phyloP scores from a whole-genome alignment of 2,888 invertebrate genomes.

The Candidula unifasciata region DNA sequence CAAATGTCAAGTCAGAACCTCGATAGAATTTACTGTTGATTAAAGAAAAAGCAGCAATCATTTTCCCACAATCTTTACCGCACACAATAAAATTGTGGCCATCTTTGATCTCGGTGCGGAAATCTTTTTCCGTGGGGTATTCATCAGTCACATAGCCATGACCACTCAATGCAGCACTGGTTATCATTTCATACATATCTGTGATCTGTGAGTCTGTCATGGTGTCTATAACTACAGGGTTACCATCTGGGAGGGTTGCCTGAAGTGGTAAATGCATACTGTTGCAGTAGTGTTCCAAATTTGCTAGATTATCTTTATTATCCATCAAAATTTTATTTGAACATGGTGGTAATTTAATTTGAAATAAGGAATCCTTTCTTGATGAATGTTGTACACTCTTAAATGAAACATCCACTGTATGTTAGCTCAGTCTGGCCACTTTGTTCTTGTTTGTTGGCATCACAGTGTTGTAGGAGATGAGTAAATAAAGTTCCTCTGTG shows the following conservation, averaged over 20 bases:
- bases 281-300: not conserved
- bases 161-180: conserved; percentile 55
- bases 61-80: conserved; percentile 52
- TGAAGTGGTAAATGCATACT: conserved; percentile 53
- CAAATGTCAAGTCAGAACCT: conserved; percentile 53
- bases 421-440: not conserved
- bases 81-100: conserved; percentile 52
- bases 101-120: conserved; percentile 57
- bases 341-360: not conserved
- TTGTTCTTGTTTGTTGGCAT: too few relatives aligned
- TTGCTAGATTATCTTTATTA: not conserved
- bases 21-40: conserved; percentile 61
- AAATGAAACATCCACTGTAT: not conserved
- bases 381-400: not conserved
- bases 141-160: conserved; percentile 61
- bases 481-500: too few relatives aligned
- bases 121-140: conserved; percentile 58
- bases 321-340: not conserved
- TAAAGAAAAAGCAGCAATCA: conserved; percentile 59
- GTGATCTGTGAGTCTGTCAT: conserved; percentile 56
- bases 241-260: conserved; percentile 57
- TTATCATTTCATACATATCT: conserved; percentile 58
- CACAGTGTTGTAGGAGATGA: too few relatives aligned
- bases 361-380: not conserved
- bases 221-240: conserved; percentile 55